Conservation (phyloP, 2,797 vertebrate genomes). For the Phataginus tetradactyla region DNA sequence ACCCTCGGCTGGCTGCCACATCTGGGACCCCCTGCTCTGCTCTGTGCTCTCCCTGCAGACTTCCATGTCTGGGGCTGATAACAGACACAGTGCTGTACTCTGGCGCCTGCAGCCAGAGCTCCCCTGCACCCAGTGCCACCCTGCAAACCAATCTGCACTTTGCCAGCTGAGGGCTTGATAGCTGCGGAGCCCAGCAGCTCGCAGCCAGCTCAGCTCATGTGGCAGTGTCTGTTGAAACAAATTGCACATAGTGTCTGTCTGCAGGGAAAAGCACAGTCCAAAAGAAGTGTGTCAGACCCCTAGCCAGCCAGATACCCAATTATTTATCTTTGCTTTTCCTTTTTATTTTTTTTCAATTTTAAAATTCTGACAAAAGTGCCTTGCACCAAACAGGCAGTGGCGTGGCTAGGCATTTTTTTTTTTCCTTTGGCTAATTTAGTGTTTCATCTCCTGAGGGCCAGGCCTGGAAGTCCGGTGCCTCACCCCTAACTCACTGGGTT, state of each 20-base stretch:
- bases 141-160: constrained; percentile 76
- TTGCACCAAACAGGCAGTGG: background rate
- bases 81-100: constrained; percentile 77
- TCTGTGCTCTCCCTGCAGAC: constrained; percentile 77
- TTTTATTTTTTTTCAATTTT: constrained; percentile 22
- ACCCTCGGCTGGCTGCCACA: constrained; percentile 70
- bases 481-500: background rate
- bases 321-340: constrained; percentile 45
- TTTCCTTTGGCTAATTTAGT: background rate
- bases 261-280: background rate
- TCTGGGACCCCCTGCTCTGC: constrained; percentile 77
- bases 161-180: constrained; percentile 77
- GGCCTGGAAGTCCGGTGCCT: background rate
- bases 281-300: background rate
- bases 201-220: background rate
- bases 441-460: background rate
- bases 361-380: background rate
- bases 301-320: background rate
- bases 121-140: constrained; percentile 61
- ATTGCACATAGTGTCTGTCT: background rate
- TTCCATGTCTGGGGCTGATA: constrained; percentile 67
- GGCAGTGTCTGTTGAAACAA: background rate
- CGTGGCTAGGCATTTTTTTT: background rate
- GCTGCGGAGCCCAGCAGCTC: background rate
- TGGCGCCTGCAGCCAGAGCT: constrained; percentile 74